Conservation (phyloP, 2,113 vertebrate genomes). For the Gymnogyps californianus region DNA sequence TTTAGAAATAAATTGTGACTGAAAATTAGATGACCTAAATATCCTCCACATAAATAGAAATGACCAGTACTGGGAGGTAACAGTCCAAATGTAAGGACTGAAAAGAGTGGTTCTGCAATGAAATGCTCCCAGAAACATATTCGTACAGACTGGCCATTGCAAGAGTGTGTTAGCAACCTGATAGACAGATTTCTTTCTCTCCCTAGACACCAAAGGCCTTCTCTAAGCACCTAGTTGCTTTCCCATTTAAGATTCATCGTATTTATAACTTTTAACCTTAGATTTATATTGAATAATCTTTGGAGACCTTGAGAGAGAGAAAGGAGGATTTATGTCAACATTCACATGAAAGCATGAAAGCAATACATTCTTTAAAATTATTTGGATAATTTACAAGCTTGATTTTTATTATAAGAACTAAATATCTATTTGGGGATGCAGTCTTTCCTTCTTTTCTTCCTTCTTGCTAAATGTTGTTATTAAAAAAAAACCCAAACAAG, state of each 20-base stretch:
- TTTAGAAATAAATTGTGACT: not conserved
- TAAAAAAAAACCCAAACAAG: not conserved
- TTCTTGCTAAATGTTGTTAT: not conserved
- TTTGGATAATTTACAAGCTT: not conserved
- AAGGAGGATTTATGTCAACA: not conserved
- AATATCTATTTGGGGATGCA: not conserved
- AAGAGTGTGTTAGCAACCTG: not conserved
- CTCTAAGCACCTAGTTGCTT: not conserved
- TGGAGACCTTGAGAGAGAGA: not conserved
- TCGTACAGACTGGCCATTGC: not conserved
- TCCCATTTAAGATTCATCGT: not conserved
- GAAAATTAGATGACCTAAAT: not conserved
- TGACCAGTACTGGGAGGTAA: not conserved
- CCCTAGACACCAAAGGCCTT: not conserved
- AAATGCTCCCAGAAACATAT: not conserved
- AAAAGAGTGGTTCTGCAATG: not conserved
- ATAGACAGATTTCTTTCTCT: not conserved
- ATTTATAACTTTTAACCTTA: not conserved
- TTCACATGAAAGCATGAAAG: not conserved
- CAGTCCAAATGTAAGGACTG: not conserved
- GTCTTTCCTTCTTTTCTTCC: not conserved
- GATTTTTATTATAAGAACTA: not conserved
- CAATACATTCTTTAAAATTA: not conserved
- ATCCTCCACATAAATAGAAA: not conserved
- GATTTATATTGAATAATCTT: not conserved